Base-by-base conservation (phyloP, 2,113 vertebrate species). In the Percopsis transmontana region DNA sequence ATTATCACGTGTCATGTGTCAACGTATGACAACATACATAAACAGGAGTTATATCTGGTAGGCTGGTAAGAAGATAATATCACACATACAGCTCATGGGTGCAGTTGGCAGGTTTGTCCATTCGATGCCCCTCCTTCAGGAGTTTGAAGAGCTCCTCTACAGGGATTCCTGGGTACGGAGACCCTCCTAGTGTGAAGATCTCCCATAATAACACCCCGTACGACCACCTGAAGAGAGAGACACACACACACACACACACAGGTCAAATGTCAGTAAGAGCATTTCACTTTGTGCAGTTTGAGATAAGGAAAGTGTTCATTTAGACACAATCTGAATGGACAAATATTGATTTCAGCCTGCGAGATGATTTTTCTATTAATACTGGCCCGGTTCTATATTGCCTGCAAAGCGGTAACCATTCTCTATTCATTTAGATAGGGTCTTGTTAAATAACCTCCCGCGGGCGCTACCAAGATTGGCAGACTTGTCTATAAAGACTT, bases 61-160 rank as follows among this genome's bases (percentile, higher is more conserved):
- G 8, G 8, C 27, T 33, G 27, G 27, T 51, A 40, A 16, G 18
- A 40, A 16, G 18, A 15, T 18, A 23, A 39, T 53, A n/a, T 19
- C 45, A 90, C 45, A 90, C 96, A 84, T 91, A 99, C 97, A 99
- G 90, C 62, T 99, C 97, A 2, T 97, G 96, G 0, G 96, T 98
- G 90, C 97, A 99, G 90, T 98, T 98, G 78, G 96, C 96, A 0
- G 97, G 97, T 77, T 96, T 99, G 91, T 99, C 97, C 97, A 99
- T 99, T 50, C 97, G 94, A 82, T 99, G 97, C 2, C 97, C 97
- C 83, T 98, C 97, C 90, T 97, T 98, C 79, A 99, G 93, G 78
- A 99, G 94, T 81, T 99, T 99, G 86, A 99, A 99, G 47, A 99
- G 95, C 41, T 99, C 97, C 68, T 99, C 97, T 27, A 99, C 97